A percentile compares a stretch with the other conserved stretches of the same genome.
phyloP scores from a whole-genome alignment of 2,888 invertebrate species.

The Steinernema carpocapsae region DNA sequence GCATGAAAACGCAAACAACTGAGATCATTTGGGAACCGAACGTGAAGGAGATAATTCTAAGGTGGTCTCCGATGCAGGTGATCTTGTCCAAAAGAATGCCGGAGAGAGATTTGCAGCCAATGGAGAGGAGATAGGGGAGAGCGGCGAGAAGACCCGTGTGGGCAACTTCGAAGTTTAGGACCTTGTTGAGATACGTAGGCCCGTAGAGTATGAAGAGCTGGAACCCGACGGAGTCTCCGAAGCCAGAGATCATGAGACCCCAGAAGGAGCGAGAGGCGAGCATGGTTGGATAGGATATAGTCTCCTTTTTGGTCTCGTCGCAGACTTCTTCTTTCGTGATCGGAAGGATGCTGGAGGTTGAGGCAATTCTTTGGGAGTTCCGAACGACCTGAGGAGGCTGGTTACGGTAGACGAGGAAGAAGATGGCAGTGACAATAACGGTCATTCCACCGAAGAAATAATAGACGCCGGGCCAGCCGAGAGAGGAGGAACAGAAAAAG shows the following conservation, averaged over 20 bases:
- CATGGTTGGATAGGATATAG: slow-evolving; percentile 47
- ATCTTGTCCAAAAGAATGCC: slow-evolving; percentile 1
- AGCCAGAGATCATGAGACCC: slow-evolving; percentile 25
- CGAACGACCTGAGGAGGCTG: not conserved
- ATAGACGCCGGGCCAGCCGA: slow-evolving; percentile 12
- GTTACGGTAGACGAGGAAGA: slow-evolving; percentile 3
- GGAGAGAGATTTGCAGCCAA: not conserved
- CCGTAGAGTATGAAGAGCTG: slow-evolving; percentile 12
- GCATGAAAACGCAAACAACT: slow-evolving; percentile 50
- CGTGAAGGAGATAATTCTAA: slow-evolving; percentile 49
- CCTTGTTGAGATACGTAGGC: slow-evolving; percentile 33
- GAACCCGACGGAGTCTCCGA: slow-evolving; percentile 30
- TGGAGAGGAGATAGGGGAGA: slow-evolving; percentile 2
- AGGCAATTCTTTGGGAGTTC: not conserved
- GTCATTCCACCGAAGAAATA: not conserved
- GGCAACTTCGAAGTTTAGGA: slow-evolving; percentile 3
- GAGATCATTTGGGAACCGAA: slow-evolving; percentile 48
- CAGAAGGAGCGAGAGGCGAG: slow-evolving; percentile 38
- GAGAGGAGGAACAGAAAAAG: slow-evolving; percentile 4
- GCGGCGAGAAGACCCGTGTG: slow-evolving; percentile 13
- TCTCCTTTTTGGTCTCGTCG: not conserved
- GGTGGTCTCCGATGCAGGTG: not conserved
- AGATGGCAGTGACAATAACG: not conserved
- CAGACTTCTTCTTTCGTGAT: not conserved
- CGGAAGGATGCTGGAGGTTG: slow-evolving; percentile 10